These are phyloP conservation scores for Brachyptera putata DNA, from an alignment of 2,888 invertebrate genomes.

Conservation along the genomic window DNA sequence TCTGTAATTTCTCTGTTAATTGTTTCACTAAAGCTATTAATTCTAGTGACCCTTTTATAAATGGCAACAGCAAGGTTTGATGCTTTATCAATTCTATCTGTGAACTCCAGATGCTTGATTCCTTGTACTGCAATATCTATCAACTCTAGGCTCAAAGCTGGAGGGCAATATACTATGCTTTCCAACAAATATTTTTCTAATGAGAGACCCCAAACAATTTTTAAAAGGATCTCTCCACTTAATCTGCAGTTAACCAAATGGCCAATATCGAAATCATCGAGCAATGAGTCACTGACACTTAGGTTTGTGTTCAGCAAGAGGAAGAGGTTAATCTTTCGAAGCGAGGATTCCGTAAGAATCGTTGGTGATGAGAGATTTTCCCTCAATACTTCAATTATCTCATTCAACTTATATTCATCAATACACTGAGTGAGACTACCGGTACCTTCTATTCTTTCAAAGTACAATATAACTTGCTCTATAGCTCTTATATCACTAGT, in stretches of 20 bases:
- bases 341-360: background rate
- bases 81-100: background rate
- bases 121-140: background rate
- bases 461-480: background rate
- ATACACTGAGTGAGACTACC: too few species aligned
- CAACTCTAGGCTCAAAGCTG: conserved; percentile 23
- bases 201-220: conserved; percentile 3
- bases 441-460: background rate
- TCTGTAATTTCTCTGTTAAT: background rate
- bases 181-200: conserved; percentile 26
- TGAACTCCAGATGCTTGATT: background rate
- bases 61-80: conserved; percentile 7
- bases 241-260: background rate
- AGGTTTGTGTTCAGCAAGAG: background rate
- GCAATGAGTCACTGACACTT: background rate
- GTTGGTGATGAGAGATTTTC: too few species aligned
- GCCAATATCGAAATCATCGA: background rate
- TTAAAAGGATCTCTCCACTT: background rate
- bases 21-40: background rate
- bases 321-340: background rate
- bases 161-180: conserved; percentile 23
- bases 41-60: conserved; percentile 14
- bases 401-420: too few species aligned
- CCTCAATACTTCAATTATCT: too few species aligned
- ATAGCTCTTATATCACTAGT: background rate